phyloP scores from a whole-genome alignment of 2,113 vertebrate genomes.

The Gulo gulo region DNA sequence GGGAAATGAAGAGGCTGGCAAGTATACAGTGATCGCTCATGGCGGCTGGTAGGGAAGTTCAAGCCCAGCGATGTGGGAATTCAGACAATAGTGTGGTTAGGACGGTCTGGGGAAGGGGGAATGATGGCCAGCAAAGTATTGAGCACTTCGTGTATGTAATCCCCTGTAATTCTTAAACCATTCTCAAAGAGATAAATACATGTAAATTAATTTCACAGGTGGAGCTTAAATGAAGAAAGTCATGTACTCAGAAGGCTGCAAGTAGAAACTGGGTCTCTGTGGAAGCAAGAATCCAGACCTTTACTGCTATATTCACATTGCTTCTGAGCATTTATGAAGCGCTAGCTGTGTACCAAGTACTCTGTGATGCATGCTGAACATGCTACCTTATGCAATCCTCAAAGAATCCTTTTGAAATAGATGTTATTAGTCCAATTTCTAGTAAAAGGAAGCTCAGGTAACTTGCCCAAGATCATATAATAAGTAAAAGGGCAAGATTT shows the following conservation, averaged over 20 bases:
- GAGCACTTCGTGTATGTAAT: not conserved
- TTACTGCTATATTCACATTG: not conserved
- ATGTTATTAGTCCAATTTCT: not conserved
- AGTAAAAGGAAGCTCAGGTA: not conserved
- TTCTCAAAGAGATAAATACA: not conserved
- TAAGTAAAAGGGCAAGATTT: not conserved
- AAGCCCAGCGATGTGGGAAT: not conserved
- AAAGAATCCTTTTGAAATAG: not conserved
- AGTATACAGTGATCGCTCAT: accelerated
- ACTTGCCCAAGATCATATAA: not conserved
- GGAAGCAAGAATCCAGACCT: not conserved
- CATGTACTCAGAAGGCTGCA: not conserved
- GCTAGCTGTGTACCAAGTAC: not conserved
- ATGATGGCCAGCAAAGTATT: not conserved
- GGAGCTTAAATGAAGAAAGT: not conserved
- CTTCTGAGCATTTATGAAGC: not conserved
- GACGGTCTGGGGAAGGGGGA: not conserved
- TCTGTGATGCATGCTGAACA: not conserved
- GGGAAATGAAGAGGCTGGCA: not conserved
- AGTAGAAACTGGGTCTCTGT: not conserved
- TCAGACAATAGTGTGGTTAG: not conserved
- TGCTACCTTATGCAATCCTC: not conserved
- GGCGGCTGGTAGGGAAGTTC: not conserved
- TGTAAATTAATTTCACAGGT: not conserved
- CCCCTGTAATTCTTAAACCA: not conserved